phyloP scores from a whole-genome alignment of 1,140 invertebrate species.

The Bombus waltoni region DNA sequence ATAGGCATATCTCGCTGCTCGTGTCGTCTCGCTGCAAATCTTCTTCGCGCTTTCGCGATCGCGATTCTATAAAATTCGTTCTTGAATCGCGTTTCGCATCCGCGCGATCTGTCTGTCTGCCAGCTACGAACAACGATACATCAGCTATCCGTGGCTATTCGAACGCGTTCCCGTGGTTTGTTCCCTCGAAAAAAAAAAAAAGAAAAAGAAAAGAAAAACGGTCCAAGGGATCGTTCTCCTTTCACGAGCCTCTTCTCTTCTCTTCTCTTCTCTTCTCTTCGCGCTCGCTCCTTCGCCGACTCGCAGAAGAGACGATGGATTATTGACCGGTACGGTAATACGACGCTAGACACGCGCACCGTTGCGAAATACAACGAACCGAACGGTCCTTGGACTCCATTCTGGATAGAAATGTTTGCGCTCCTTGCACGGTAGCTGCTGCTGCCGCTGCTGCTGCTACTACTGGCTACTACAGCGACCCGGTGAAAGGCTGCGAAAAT shows the following conservation, averaged over 20 bases:
- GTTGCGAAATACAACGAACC: constrained; percentile 59
- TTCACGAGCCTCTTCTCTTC: background rate
- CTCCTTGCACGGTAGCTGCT: constrained; percentile 41
- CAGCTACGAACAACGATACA: constrained; percentile 4
- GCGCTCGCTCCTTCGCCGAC: constrained; percentile 3
- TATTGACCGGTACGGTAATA: constrained; percentile 58
- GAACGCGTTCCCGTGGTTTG: background rate
- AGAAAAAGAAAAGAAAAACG: background rate
- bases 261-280: background rate
- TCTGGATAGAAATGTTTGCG: constrained; percentile 51
- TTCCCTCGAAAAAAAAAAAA: background rate
- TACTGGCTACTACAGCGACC: constrained; percentile 15
- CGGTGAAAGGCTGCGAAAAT: constrained; percentile 68
- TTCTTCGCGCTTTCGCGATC: background rate
- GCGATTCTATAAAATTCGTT: background rate
- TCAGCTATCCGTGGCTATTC: background rate
- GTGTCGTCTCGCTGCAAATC: no score
- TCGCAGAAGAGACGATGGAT: constrained; percentile 46
- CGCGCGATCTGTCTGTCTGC: background rate
- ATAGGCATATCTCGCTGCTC: no score
- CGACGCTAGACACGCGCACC: constrained; percentile 47
- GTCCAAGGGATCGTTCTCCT: constrained; percentile 48
- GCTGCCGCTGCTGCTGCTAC: background rate
- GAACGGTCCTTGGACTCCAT: constrained; percentile 64
- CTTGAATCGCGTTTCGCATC: constrained; percentile 13